Percentiles rank a stretch among this genome's conserved stretches.
phyloP scores from a whole-genome alignment of 1,140 invertebrate genomes.

The Cotesia vestalis region DNA sequence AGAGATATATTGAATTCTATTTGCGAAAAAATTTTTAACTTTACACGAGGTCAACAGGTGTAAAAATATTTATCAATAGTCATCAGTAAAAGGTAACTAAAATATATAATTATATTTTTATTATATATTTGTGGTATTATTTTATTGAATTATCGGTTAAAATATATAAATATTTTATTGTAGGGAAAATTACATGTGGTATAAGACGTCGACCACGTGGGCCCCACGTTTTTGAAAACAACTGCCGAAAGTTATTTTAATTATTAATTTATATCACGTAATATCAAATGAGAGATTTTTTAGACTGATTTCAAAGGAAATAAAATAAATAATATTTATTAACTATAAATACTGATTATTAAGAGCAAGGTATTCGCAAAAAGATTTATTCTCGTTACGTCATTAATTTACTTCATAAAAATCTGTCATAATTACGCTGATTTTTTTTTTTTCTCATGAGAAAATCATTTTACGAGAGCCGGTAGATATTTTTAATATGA shows the following conservation, averaged over 20 bases:
- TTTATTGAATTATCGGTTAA: background rate
- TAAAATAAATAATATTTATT: background rate
- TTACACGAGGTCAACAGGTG: constrained; percentile 28
- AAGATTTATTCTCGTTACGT: no score
- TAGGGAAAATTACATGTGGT: constrained; percentile 29
- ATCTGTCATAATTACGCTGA: no score
- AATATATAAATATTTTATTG: constrained; percentile 13
- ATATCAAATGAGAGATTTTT: background rate
- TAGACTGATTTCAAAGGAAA: constrained; percentile 12
- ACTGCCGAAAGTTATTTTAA: constrained; percentile 23
- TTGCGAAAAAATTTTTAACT: constrained; percentile 14
- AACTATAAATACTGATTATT: background rate
- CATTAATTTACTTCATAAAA: no score
- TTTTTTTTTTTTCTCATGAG: no score
- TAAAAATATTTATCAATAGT: background rate
- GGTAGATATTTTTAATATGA: no score
- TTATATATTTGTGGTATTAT: background rate
- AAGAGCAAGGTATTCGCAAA: no score
- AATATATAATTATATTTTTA: background rate
- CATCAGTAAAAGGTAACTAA: constrained; percentile 11
- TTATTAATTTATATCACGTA: constrained; percentile 4
- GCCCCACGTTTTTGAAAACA: constrained; percentile 31
- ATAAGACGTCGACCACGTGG: constrained; percentile 24
- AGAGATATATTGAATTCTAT: constrained; percentile 18
- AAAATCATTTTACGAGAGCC: no score